A percentile compares a stretch with the other conserved stretches of the same genome.
These are phyloP conservation scores for Tubulanus polymorphus DNA, from an alignment of 2,888 invertebrate species.

Conservation along the genomic window DNA sequence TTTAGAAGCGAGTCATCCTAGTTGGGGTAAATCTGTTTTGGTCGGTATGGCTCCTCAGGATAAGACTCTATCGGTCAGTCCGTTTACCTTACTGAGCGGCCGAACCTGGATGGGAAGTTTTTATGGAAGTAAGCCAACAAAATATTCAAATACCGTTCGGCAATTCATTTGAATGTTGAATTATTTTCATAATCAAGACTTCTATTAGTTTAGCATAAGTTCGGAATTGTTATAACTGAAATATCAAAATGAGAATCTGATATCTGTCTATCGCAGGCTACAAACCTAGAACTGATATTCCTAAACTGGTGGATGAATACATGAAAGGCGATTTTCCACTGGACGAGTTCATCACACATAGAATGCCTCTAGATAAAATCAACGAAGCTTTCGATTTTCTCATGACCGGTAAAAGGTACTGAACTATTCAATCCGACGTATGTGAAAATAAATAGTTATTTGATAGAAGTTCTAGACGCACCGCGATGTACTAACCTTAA, in stretches of 20 bases:
- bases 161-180: no score
- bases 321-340: background rate
- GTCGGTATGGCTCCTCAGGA: background rate
- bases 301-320: background rate
- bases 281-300: background rate
- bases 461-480: no score
- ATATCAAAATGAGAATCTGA: no score
- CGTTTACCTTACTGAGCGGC: background rate
- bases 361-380: background rate
- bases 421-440: no score
- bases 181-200: no score
- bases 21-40: background rate
- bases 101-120: background rate
- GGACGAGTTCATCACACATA: background rate
- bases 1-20: background rate
- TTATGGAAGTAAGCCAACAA: background rate
- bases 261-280: background rate
- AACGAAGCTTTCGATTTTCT: background rate
- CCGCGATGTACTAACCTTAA: no score
- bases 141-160: no score
- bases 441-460: no score
- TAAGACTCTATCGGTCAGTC: background rate
- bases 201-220: no score
- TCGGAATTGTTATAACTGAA: no score
- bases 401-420: background rate